Evolutionary conservation across 2,113 vertebrate genomes (phyloP), one percentile per base, ranked within the genome.

Genomic region (Penelope pileata): DNA sequence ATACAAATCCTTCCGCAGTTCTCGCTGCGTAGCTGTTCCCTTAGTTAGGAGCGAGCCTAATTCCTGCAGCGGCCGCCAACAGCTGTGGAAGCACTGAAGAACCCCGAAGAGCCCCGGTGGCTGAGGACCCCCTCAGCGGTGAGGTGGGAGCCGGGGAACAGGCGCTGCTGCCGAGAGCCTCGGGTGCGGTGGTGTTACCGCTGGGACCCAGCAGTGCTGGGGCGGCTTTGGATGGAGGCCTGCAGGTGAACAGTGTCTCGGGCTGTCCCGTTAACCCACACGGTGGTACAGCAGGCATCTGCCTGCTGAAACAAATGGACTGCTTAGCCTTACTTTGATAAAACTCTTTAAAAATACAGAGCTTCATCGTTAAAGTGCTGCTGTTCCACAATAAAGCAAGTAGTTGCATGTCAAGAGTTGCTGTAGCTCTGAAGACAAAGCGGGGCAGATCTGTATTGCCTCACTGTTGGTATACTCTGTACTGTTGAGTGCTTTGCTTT

Each of bases 401-500:
- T 29, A 43, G 14, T 32, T 40, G 7, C 16, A 3, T 9, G 6
- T 74, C n/a, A 9, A 26, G 53, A 74, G 30, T 23, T 50, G 63
- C 40, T 73, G 32, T 79, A 38, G 42, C 43, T 64, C 17, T 40
- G 45, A 29, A 69, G 73, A 51, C 21, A n/a, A 30, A 58, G 40
- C 7, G 40, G 73, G 9, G 10, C 45, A 54, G 59, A 51, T 7
- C 32, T 43, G 5, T 66, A 0, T 21, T 7, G 0, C 54, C 60
- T 30, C n/a, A 0, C 22, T 76, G 8, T 8, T 54, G n/a, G 13
- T 14, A 12, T 42, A 27, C 0, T 0, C 30, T 36, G 1, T n/a
- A 7, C 45, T n/a, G n/a, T n/a, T n/a, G 48, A 59, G 9, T 27
- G 19, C 4, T 2, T 21, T 54, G 27, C 5, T n/a, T 26, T 54